Evolutionary conservation across 1,140 invertebrate genomes (phyloP).

Genomic region (Ephestia elutella): DNA sequence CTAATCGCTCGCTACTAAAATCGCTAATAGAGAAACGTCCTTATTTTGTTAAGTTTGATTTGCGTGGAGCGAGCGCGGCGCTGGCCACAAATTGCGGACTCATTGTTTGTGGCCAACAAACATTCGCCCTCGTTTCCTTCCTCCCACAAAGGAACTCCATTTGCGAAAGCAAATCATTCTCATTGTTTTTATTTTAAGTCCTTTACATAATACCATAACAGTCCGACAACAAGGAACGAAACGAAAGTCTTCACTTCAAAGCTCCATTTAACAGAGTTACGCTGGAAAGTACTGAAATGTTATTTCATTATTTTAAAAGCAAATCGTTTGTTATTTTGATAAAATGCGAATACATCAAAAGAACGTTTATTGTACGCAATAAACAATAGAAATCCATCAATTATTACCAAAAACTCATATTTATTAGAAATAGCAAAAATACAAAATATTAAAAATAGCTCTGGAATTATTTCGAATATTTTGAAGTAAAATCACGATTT

Average conservation of each 20-base stretch:
- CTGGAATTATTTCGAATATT: too few species aligned
- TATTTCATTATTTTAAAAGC: background rate
- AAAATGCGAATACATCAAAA: background rate
- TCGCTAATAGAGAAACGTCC: background rate
- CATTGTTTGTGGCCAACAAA: conserved; percentile 55
- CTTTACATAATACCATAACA: conserved; percentile 17
- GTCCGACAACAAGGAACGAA: background rate
- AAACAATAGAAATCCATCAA: too few species aligned
- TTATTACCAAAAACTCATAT: too few species aligned
- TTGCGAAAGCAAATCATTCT: conserved; percentile 43
- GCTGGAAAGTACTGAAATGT: background rate
- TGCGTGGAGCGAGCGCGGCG: conserved; percentile 45
- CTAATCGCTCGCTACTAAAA: too few species aligned
- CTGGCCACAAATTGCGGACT: conserved; percentile 51
- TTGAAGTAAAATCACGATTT: too few species aligned
- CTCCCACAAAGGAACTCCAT: conserved; percentile 49
- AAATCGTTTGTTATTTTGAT: too few species aligned
- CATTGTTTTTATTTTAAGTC: conserved; percentile 41
- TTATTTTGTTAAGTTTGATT: conserved; percentile 50
- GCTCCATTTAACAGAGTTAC: background rate
- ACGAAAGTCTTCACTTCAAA: background rate
- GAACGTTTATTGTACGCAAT: background rate
- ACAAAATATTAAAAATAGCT: too few species aligned
- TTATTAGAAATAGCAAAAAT: too few species aligned
- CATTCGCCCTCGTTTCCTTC: conserved; percentile 47